Evolutionary conservation across 1,140 invertebrate genomes (phyloP).

Genomic region (Achroia grisella): DNA sequence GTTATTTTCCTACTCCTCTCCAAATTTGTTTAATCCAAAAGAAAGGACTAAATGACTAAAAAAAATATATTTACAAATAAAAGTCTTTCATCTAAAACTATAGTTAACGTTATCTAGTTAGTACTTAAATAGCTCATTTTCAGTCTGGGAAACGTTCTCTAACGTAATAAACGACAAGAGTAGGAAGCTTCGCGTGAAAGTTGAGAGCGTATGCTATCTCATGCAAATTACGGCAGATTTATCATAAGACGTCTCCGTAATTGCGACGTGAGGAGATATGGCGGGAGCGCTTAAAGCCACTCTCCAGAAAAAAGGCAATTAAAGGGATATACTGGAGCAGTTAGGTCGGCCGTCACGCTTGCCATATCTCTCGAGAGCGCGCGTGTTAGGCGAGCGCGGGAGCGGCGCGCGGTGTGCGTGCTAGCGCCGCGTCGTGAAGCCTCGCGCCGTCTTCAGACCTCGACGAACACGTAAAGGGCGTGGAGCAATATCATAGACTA

Average conservation of each 20-base stretch:
- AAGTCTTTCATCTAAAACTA: slow-evolving; percentile 30
- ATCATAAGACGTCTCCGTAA: slow-evolving; percentile 72
- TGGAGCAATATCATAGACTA: slow-evolving; percentile 69
- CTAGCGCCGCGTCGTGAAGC: slow-evolving; percentile 13
- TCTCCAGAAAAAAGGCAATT: slow-evolving; percentile 71
- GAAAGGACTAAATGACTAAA: slow-evolving; percentile 1
- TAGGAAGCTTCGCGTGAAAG: slow-evolving; percentile 66
- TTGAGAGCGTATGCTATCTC: slow-evolving; percentile 72
- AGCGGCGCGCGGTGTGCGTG: slow-evolving; percentile 27
- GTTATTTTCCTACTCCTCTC: slow-evolving; percentile 42
- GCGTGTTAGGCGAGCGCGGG: slow-evolving; percentile 11
- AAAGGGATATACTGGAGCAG: slow-evolving; percentile 69
- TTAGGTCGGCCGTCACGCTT: slow-evolving; percentile 53
- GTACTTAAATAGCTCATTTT: slow-evolving; percentile 67
- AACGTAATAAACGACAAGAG: slow-evolving; percentile 71
- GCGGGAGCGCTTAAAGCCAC: slow-evolving; percentile 56
- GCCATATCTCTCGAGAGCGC: slow-evolving; percentile 34
- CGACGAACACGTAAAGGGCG: slow-evolving; percentile 67
- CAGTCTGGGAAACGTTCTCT: slow-evolving; percentile 65
- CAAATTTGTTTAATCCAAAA: slow-evolving; percentile 26
- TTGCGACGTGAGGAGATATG: slow-evolving; percentile 72
- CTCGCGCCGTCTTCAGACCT: slow-evolving; percentile 33
- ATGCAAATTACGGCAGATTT: slow-evolving; percentile 73
- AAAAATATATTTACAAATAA: slow-evolving; percentile 1
- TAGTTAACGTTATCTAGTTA: slow-evolving; percentile 54